These are phyloP conservation scores for Chaenocephalus aceratus DNA, from an alignment of 2,113 vertebrate genomes.

Conservation along the genomic window DNA sequence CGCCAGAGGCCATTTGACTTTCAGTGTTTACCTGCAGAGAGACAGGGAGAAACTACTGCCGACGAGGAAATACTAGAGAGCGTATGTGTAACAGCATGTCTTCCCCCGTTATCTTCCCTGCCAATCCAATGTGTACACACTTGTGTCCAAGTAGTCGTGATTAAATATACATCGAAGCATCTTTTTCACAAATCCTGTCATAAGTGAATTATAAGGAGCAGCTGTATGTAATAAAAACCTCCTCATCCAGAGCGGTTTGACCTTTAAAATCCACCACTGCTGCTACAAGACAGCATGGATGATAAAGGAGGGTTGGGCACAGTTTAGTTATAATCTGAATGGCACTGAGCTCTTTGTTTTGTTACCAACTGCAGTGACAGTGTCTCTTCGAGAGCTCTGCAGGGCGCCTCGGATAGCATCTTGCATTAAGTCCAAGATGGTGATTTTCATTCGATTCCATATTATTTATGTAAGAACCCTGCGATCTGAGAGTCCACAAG, in stretches of 20 bases:
- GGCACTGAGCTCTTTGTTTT: constrained; percentile 11
- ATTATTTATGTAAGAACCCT: constrained; percentile 51
- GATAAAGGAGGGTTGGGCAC: constrained; percentile 21
- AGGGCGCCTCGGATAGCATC: constrained; percentile 38
- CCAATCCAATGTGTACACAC: not conserved
- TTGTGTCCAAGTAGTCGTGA: not conserved
- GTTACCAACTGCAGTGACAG: constrained; percentile 23
- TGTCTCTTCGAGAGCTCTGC: constrained; percentile 28
- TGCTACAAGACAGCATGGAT: constrained; percentile 14
- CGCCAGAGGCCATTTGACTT: constrained; percentile 70
- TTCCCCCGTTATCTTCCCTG: constrained; percentile 16
- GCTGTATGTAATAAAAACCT: constrained; percentile 13
- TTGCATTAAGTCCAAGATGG: constrained; percentile 7
- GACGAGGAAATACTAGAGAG: constrained; percentile 11
- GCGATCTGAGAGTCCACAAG: constrained; percentile 39
- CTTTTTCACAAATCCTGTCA: not conserved
- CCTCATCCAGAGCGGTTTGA: constrained; percentile 39
- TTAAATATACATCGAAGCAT: constrained; percentile 19
- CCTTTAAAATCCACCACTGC: constrained; percentile 62
- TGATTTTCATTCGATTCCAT: constrained; percentile 43
- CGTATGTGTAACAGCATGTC: constrained; percentile 29
- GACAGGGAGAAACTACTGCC: not conserved
- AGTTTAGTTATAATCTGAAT: not conserved
- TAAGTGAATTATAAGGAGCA: not conserved
- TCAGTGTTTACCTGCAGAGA: constrained; percentile 54